Conservation (phyloP, 2,888 invertebrate genomes). For the Steromphala cineraria region DNA sequence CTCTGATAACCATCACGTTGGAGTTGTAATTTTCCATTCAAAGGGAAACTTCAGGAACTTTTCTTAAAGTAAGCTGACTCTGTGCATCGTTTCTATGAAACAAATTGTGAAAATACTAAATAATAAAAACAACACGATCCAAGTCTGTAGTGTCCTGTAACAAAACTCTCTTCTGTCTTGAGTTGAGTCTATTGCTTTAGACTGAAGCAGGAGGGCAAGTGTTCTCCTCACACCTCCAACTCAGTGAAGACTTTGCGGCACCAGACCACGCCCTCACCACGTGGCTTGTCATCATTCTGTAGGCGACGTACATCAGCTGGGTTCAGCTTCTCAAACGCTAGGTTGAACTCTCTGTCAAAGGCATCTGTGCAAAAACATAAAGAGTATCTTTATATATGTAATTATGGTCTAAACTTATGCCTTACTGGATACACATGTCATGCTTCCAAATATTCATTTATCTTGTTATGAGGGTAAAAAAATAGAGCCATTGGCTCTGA, state of each 20-base stretch:
- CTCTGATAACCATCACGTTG: too few relatives aligned
- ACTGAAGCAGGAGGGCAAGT: not conserved
- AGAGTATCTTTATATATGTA: too few relatives aligned
- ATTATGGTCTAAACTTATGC: too few relatives aligned
- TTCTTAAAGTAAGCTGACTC: too few relatives aligned
- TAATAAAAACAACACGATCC: not conserved
- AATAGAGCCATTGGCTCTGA: too few relatives aligned
- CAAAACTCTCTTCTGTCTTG: not conserved
- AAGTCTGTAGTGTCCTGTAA: not conserved
- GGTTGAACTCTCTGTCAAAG: slow-evolving; percentile 91
- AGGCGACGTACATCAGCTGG: slow-evolving; percentile 78
- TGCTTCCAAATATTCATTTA: too few relatives aligned
- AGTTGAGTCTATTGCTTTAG: not conserved
- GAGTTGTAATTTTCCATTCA: too few relatives aligned
- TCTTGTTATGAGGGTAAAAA: too few relatives aligned
- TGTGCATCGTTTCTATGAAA: slow-evolving; percentile 8
- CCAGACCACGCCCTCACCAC: slow-evolving; percentile 60
- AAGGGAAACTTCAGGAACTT: too few relatives aligned
- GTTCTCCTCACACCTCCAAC: slow-evolving; percentile 52
- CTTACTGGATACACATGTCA: too few relatives aligned
- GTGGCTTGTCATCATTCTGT: slow-evolving; percentile 67
- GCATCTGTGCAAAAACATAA: slow-evolving; percentile 78
- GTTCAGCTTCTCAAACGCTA: slow-evolving; percentile 86
- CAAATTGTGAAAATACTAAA: not conserved
- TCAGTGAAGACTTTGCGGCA: slow-evolving; percentile 66